Evolutionary conservation across 2,113 vertebrate genomes (phyloP), one percentile per base, ranked within the genome.

Genomic region (Noturus placidus): DNA sequence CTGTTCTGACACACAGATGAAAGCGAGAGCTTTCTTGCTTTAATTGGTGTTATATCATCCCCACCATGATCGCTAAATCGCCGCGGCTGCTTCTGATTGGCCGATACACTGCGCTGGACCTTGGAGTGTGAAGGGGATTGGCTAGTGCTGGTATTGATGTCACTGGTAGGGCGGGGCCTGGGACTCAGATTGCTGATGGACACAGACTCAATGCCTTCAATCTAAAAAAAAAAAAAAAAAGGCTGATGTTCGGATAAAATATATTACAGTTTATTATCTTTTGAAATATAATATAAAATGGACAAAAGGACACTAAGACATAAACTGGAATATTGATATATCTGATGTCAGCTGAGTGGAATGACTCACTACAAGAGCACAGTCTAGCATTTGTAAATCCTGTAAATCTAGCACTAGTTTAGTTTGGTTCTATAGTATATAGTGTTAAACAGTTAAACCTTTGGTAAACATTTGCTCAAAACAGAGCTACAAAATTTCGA

Each of bases 21-120:
- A 94, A 86, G 80, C 91, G 90, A 67, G 72, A 92, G 76, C 89
- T 83, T 72, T 85, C 94, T 92, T 93, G 95, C 91, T 94, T 93
- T 92, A 94, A 93, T 93, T 93, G 90, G 92, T 91, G 94, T 94
- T 94, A 95, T 82, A 83, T 92, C 92, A 92, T 94, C 93, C 97
- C 92, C 95, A 99, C 98, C 98, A 87, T 99, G 98, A 94, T 99
- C 98, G 50, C 98, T 99, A 95, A 97, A 99, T 72, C 98, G 97
- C 38, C 98, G 96, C 83, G 99, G 98, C 88, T 99, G 98, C 88
- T 99, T 99, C 96, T 99, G 98, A 92, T 97, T 99, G 82, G 97
- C 97, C 0, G 97, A 99, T 93, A 97, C 96, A 93, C 98, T 99
- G 90, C 98, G 95, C 5, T 98, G 98, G 92, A 99, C 98, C 93